Evolutionary conservation across 2,888 invertebrate genomes (phyloP), one percentile per base, ranked within the genome.

Genomic region (Cylindroiulus punctatus): DNA sequence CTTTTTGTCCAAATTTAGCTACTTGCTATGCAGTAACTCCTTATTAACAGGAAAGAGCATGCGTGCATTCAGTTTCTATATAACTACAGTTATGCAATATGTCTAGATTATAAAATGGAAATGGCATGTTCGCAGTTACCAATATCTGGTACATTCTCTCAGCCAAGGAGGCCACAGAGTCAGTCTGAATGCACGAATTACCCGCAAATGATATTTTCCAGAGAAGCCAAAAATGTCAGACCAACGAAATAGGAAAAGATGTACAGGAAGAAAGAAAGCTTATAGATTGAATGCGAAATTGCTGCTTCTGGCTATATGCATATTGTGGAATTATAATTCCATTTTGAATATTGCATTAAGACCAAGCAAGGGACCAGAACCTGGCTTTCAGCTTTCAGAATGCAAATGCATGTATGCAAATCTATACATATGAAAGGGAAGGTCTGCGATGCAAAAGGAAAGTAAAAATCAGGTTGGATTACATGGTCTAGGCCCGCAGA

Each of bases 281-380:
- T 26, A 26, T 26, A 65, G 7, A 65, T 57, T 22, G 12, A 26
- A 65, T 22, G 65, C 22, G n/a, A 65, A 65, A 65, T 22, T 65
- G 12, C 26, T 7, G 65, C 65, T 65, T 2, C 26, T 26, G 65
- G 65, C 65, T 26, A 65, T 26, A 22, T 26, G 65, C 26, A 65
- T 65, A 65, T 65, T 65, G 26, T 7, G 26, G 22, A 65, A 65
- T 65, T 65, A 65, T 65, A 65, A 65, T 65, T 26, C 22, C 26
- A 65, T 65, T 65, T 65, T 65, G 65, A 65, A 65, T 22, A 65
- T 65, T 65, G 65, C 65, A 65, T 65, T 22, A 65, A 65, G 22
- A 22, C 26, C 26, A 65, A 26, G 65, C 65, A 22, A 65, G 22
- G 26, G 65, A 65, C 65, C 26, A 26, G 65, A 65, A 22, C 10